Conservation (phyloP, 2,888 invertebrate species). For the Netelia melanura region DNA sequence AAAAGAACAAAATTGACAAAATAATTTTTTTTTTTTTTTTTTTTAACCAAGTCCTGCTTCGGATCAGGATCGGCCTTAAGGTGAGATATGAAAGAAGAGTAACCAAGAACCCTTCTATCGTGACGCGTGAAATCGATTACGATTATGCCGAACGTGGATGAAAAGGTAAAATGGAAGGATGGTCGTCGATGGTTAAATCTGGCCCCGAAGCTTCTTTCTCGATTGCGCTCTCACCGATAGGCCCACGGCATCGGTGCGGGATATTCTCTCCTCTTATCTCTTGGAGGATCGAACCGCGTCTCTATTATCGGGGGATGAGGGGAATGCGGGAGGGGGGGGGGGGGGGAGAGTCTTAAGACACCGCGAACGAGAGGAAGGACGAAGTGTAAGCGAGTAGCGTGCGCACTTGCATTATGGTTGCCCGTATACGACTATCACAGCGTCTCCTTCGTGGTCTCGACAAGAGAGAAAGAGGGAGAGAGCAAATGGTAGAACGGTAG, state of each 20-base stretch:
- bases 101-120: conserved; percentile 3
- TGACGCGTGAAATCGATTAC: conserved; percentile 61
- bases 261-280: conserved; percentile 50
- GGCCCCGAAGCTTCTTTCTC: conserved; percentile 7
- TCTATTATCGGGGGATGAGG: conserved; percentile 67
- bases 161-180: conserved; percentile 27
- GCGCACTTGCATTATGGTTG: conserved; percentile 18
- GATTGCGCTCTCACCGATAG: conserved; percentile 30
- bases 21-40: too few relatives aligned
- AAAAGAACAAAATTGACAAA: too few relatives aligned
- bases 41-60: background rate
- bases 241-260: conserved; percentile 51
- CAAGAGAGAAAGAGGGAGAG: conserved; percentile 14
- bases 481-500: conserved; percentile 69
- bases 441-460: conserved; percentile 30
- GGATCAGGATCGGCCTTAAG: background rate
- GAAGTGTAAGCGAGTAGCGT: background rate
- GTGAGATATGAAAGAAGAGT: conserved; percentile 8
- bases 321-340: too few relatives aligned
- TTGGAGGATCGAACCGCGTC: conserved; percentile 67
- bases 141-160: conserved; percentile 36
- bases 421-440: conserved; percentile 31
- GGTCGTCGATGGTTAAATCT: conserved; percentile 22
- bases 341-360: conserved; percentile 26
- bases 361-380: conserved; percentile 49